Base-by-base conservation (phyloP, 2,888 invertebrate genomes). In the Plebejus melissa region DNA sequence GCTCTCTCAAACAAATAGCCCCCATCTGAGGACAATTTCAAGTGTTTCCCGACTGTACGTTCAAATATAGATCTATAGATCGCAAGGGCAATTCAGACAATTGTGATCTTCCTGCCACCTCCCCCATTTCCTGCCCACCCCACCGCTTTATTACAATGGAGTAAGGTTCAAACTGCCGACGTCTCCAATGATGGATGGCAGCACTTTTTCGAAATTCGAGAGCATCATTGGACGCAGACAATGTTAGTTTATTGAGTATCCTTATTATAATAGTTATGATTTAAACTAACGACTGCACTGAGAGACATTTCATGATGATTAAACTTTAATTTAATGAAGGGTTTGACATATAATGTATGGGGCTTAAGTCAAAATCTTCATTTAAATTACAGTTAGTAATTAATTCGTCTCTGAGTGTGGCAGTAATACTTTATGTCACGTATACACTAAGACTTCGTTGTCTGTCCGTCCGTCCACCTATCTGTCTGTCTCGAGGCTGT, bases 41-140 rank as follows among this genome's bases (percentile, higher is more conserved):
- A 9, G 60, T 28, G 60, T 9, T 28, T 28, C 22, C 60, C 74
- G 58, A 74, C 46, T 74, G 74, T 60, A 74, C 58, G 74, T 76
- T 78, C 79, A 84, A 88, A 87, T 88, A 88, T 90, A 88, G 87
- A 86, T 87, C 87, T 83, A 80, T 80, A 77, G 76, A 75, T 78
- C 79, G 81, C 90, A 90, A 91, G 91, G 91, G 89, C 90, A 86
- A 85, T 84, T 82, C 83, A 82, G 82, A 82, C 91, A 91, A 92
- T 90, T 90, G 90, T 80, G 81, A 78, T 81, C 89, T 87, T 92
- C 91, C 91, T 91, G 91, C 83, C 84, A 78, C 80, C 81, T 81
- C 82, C 81, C 90, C 87, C 86, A 79, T 82, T 88, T 88, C 90
- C 87, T 88, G 83, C 81, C 80, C 77, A 75, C 57, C 71, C 13